Evolutionary conservation across 2,113 vertebrate genomes (phyloP).

Genomic region (Poeciliopsis retropinna): DNA sequence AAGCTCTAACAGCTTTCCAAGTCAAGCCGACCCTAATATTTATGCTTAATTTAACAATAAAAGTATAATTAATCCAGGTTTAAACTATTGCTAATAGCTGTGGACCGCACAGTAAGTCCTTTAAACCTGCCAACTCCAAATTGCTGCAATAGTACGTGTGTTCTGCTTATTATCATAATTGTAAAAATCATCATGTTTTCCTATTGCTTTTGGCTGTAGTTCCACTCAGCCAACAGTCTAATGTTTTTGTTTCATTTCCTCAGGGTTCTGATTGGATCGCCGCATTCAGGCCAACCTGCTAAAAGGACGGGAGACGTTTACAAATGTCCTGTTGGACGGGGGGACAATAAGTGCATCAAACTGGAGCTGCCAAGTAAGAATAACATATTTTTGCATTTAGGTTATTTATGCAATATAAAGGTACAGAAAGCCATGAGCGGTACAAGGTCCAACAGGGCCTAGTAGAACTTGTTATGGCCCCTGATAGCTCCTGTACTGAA

Average conservation of each 20-base stretch:
- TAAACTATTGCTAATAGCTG: constrained; percentile 14
- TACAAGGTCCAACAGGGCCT: too few relatives aligned
- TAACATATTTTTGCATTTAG: background rate
- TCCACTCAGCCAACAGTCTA: constrained; percentile 5
- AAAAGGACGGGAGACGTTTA: constrained; percentile 95
- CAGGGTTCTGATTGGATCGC: constrained; percentile 97
- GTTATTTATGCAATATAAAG: too few relatives aligned
- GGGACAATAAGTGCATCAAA: constrained; percentile 82
- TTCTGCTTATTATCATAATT: constrained; percentile 20
- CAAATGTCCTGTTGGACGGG: constrained; percentile 88
- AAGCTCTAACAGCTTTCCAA: constrained; percentile 16
- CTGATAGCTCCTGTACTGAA: too few relatives aligned
- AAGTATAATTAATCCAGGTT: constrained; percentile 21
- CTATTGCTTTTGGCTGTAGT: constrained; percentile 26
- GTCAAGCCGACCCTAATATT: constrained; percentile 19
- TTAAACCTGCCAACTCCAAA: background rate
- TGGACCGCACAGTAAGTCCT: background rate
- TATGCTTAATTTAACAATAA: constrained; percentile 27
- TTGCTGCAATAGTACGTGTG: constrained; percentile 18
- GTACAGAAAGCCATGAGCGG: too few relatives aligned
- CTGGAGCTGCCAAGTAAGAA: constrained; percentile 89
- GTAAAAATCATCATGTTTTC: constrained; percentile 4
- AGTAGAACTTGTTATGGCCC: too few relatives aligned
- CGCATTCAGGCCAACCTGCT: constrained; percentile 89
- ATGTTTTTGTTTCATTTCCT: constrained; percentile 23